phyloP scores from a whole-genome alignment of 2,888 invertebrate species.

The Lissonota sp. region DNA sequence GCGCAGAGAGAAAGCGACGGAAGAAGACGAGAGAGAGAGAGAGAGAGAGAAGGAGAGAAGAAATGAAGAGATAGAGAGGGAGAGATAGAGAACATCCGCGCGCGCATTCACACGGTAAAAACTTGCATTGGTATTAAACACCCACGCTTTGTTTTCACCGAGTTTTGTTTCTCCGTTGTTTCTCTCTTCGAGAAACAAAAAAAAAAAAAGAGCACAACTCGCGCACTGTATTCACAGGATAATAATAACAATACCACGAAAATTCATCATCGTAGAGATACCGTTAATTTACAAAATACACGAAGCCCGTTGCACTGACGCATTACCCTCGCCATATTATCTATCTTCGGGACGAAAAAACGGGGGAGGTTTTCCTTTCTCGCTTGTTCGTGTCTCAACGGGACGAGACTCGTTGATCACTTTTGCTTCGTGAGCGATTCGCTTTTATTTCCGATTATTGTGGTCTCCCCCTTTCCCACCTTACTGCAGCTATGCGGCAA shows the following conservation, averaged over 20 bases:
- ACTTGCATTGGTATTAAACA: slow-evolving; percentile 52
- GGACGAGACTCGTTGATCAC: slow-evolving; percentile 57
- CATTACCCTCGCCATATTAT: slow-evolving; percentile 57
- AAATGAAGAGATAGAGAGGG: slow-evolving; percentile 28
- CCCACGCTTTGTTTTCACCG: slow-evolving; percentile 64
- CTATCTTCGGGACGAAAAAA: slow-evolving; percentile 25
- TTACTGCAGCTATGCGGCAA: not conserved
- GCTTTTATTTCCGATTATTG: slow-evolving; percentile 9
- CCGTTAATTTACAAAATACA: slow-evolving; percentile 31
- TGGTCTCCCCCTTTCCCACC: not conserved
- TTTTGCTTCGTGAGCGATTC: slow-evolving; percentile 36
- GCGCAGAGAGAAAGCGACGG: slow-evolving; percentile 39
- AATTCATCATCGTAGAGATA: slow-evolving; percentile 51
- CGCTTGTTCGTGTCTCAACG: slow-evolving; percentile 52
- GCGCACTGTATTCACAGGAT: not conserved
- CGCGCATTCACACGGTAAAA: slow-evolving; percentile 57
- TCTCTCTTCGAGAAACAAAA: slow-evolving; percentile 1
- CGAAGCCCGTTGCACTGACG: slow-evolving; percentile 51
- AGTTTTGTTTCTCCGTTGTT: not conserved
- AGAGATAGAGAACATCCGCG: slow-evolving; percentile 29
- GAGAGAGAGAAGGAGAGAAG: slow-evolving; percentile 6
- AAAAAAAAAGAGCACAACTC: not conserved
- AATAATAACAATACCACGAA: slow-evolving; percentile 35
- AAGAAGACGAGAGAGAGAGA: slow-evolving; percentile 16
- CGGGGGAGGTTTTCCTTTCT: slow-evolving; percentile 18